phyloP scores from a whole-genome alignment of 2,888 invertebrate genomes.

The Monopis laevigella region DNA sequence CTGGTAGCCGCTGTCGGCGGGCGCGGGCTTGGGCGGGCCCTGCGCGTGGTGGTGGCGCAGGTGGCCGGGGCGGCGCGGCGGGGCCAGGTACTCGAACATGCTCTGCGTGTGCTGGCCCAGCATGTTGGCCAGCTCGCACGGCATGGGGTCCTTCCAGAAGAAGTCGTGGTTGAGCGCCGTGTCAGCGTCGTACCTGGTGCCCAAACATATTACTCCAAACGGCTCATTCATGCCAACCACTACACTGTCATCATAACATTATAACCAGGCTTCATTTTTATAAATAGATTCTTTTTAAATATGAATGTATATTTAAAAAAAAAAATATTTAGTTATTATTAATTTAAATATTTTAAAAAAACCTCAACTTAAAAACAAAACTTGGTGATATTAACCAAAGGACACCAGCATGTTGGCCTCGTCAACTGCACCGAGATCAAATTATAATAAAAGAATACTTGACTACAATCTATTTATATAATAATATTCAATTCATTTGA shows the following conservation, averaged over 20 bases:
- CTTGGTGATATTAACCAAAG: too few relatives aligned
- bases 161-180: slow-evolving; percentile 96
- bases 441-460: too few relatives aligned
- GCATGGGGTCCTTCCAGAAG: slow-evolving; percentile 98
- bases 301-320: neutral
- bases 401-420: too few relatives aligned
- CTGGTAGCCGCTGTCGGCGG: slow-evolving; percentile 84
- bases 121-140: slow-evolving; percentile 91
- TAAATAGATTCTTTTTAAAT: neutral
- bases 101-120: slow-evolving; percentile 87
- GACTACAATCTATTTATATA: too few relatives aligned
- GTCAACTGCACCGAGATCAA: too few relatives aligned
- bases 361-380: too few relatives aligned
- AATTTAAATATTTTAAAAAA: too few relatives aligned
- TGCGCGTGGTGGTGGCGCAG: slow-evolving; percentile 72
- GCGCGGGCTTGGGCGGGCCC: slow-evolving; percentile 45
- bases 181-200: slow-evolving; percentile 78
- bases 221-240: too few relatives aligned
- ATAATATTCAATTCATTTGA: too few relatives aligned
- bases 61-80: slow-evolving; percentile 76
- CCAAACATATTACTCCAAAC: too few relatives aligned
- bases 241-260: too few relatives aligned
- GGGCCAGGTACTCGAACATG: slow-evolving; percentile 92
- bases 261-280: neutral
- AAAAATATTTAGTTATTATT: too few relatives aligned